phyloP scores from a whole-genome alignment of 2,113 vertebrate genomes.

The Pteropus alecto region DNA sequence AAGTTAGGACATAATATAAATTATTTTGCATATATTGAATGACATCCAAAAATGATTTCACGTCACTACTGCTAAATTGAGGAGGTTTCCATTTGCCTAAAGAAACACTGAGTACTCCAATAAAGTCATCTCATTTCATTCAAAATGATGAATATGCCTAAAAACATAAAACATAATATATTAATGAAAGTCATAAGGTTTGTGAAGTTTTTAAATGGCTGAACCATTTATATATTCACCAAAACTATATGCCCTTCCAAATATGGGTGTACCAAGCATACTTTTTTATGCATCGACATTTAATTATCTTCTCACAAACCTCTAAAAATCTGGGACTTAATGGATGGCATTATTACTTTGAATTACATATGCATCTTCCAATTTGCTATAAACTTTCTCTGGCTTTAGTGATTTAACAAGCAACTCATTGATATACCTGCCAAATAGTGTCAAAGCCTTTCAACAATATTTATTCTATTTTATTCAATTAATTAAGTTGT shows the following conservation, averaged over 20 bases:
- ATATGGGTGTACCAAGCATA: neutral
- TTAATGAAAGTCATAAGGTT: neutral
- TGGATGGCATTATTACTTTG: neutral
- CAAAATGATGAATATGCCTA: neutral
- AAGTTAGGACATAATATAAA: constrained; percentile 7
- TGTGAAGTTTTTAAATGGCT: neutral
- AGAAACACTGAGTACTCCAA: neutral
- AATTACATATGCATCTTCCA: neutral
- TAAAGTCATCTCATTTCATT: neutral
- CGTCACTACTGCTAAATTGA: constrained; percentile 16
- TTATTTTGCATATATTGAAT: constrained; percentile 35
- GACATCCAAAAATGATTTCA: constrained; percentile 55
- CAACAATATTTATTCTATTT: neutral
- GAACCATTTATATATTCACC: neutral
- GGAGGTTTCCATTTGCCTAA: neutral
- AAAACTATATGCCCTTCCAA: neutral
- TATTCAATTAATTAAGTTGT: neutral
- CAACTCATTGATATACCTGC: neutral
- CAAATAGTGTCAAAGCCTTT: neutral
- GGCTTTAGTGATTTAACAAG: neutral
- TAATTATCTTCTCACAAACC: neutral
- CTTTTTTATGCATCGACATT: neutral
- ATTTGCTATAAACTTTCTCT: neutral
- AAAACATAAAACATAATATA: neutral
- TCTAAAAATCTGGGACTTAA: neutral